Conservation (phyloP, 2,113 vertebrate species). For the Limanda limanda region DNA sequence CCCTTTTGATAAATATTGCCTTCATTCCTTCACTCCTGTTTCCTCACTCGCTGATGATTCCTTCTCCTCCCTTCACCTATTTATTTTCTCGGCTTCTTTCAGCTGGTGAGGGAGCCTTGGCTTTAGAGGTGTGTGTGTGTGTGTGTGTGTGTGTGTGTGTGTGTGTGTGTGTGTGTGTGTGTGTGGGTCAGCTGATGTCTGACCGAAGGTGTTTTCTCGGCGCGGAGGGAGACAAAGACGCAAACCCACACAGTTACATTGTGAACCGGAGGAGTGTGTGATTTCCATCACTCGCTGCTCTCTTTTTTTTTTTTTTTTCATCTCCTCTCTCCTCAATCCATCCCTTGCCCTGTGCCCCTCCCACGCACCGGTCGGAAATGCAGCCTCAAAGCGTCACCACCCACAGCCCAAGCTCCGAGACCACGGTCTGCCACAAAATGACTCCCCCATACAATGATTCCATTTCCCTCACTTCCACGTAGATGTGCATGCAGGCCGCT, state of each 20-base stretch:
- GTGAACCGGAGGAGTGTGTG: constrained; percentile 41
- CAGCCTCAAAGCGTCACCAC: constrained; percentile 59
- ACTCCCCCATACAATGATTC: constrained; percentile 8
- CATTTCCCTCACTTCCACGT: constrained; percentile 24
- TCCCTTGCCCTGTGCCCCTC: constrained; percentile 44
- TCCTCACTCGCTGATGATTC: constrained; percentile 24
- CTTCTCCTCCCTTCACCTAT: constrained; percentile 27
- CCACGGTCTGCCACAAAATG: constrained; percentile 42
- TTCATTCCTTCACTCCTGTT: constrained; percentile 23
- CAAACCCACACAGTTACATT: constrained; percentile 52
- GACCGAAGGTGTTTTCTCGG: constrained; percentile 48
- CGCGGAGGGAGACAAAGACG: constrained; percentile 46
- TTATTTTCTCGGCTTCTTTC: constrained; percentile 22
- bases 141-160: neutral
- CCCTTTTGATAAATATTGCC: constrained; percentile 64
- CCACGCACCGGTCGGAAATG: constrained; percentile 55
- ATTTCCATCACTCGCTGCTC: constrained; percentile 46
- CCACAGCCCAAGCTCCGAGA: constrained; percentile 45
- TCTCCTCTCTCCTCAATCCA: constrained; percentile 26
- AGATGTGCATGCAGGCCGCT: neutral
- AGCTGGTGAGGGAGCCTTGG: constrained; percentile 20
- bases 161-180: neutral
- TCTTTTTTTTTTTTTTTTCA: neutral
- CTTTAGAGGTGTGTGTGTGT: constrained; percentile 20
- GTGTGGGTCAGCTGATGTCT: constrained; percentile 31